phyloP scores from a whole-genome alignment of 2,888 invertebrate genomes.

The Lasioglossum zephyrum region DNA sequence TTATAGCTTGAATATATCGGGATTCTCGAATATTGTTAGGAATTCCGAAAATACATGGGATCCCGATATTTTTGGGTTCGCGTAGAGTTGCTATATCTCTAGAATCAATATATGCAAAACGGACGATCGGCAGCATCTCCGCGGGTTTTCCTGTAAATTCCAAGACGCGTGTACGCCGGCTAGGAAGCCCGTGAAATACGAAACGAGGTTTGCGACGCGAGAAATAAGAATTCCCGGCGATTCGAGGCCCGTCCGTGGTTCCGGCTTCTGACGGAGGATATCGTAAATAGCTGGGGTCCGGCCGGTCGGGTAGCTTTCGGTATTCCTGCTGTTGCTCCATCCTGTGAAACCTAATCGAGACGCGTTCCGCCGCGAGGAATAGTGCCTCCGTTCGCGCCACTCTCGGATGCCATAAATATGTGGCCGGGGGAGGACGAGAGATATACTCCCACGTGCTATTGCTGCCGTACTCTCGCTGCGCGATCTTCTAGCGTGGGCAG shows the following conservation, averaged over 20 bases:
- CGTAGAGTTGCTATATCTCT: neutral
- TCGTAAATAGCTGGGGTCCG: conserved; percentile 38
- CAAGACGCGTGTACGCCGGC: neutral
- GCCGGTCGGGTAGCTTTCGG: conserved; percentile 30
- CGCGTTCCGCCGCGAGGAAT: conserved; percentile 50
- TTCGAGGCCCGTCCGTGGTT: conserved; percentile 30
- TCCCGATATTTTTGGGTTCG: neutral
- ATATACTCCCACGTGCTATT: conserved; percentile 60
- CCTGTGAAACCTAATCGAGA: conserved; percentile 62
- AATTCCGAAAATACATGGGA: too few relatives aligned
- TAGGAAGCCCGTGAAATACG: conserved; percentile 33
- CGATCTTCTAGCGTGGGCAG: conserved; percentile 72
- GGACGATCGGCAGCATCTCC: neutral
- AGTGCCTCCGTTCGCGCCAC: conserved; percentile 66
- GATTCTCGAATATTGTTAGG: too few relatives aligned
- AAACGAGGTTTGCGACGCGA: conserved; percentile 32
- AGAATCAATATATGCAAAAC: neutral
- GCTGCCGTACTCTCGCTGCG: conserved; percentile 41
- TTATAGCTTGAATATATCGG: too few relatives aligned
- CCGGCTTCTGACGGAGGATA: conserved; percentile 45
- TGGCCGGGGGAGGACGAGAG: conserved; percentile 41
- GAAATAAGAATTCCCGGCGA: conserved; percentile 49
- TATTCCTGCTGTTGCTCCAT: conserved; percentile 32
- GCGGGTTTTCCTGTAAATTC: neutral
- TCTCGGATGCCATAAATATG: conserved; percentile 68